Percentiles rank a stretch among this genome's conserved stretches.
Evolutionary conservation across 2,113 vertebrate species (phyloP).

Genomic region (Myrmecobius fasciatus): DNA sequence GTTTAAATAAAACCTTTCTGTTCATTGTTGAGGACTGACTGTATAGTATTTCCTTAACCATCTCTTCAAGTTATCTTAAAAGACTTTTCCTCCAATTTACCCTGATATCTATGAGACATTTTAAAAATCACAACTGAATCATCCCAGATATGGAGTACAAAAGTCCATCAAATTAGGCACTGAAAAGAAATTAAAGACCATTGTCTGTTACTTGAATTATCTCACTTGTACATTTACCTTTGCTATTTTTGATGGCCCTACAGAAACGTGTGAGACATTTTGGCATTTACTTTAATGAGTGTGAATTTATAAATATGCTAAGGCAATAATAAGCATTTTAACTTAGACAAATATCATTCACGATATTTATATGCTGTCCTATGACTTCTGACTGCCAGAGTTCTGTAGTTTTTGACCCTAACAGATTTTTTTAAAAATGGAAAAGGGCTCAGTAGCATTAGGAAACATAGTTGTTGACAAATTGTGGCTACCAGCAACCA

Average conservation of each 20-base stretch:
- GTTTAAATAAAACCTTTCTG: background rate
- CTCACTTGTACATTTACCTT: slow-evolving; percentile 73
- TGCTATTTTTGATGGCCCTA: slow-evolving; percentile 56
- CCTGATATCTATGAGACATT: background rate
- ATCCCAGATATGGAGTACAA: background rate
- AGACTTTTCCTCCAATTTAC: background rate
- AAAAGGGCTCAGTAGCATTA: background rate
- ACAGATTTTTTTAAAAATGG: background rate
- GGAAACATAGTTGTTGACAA: background rate
- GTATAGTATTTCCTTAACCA: background rate
- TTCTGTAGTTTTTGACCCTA: background rate
- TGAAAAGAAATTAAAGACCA: background rate
- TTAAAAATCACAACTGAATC: background rate
- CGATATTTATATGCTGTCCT: background rate
- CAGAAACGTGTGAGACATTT: slow-evolving; percentile 58
- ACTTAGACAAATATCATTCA: slow-evolving; percentile 50
- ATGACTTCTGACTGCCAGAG: background rate
- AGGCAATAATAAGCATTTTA: slow-evolving; percentile 52
- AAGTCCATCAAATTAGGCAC: background rate
- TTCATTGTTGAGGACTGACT: background rate
- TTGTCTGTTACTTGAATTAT: slow-evolving; percentile 43
- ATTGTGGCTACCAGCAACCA: background rate
- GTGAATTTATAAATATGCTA: slow-evolving; percentile 67
- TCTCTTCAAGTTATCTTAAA: background rate
- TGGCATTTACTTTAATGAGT: slow-evolving; percentile 60